Percentiles rank a stretch among this genome's conserved stretches.
Evolutionary conservation across 64 coral and sea anemone species (phyloP).

Genomic region (Exaiptasia diaphana): DNA sequence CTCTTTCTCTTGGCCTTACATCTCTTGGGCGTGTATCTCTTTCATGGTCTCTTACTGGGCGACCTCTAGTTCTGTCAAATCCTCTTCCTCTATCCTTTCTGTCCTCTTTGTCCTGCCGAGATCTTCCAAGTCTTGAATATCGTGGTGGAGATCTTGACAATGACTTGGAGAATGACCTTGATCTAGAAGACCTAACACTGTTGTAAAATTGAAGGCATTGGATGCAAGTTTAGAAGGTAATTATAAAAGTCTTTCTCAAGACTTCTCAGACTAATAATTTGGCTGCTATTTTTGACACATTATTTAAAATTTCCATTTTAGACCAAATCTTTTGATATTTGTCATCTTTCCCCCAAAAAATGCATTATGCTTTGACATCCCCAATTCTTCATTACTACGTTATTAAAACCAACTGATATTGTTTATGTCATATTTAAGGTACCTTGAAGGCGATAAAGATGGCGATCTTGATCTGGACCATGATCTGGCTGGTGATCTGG

Average conservation of each 20-base stretch:
- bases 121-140: constrained; percentile 40
- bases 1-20: constrained; percentile 1
- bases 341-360: too few relatives aligned
- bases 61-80: constrained; percentile 46
- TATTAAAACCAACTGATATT: too few relatives aligned
- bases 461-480: constrained; percentile 75
- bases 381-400: too few relatives aligned
- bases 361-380: too few relatives aligned
- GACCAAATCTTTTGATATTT: too few relatives aligned
- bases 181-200: constrained; percentile 66
- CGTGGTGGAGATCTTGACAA: constrained; percentile 77
- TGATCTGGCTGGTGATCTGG: constrained; percentile 74
- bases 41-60: constrained; percentile 36
- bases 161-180: constrained; percentile 91
- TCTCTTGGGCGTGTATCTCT: constrained; percentile 47
- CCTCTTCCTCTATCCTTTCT: constrained; percentile 9
- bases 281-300: too few relatives aligned
- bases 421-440: not conserved
- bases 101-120: not conserved
- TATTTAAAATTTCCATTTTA: too few relatives aligned
- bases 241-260: too few relatives aligned
- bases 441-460: constrained; percentile 36
- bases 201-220: not conserved
- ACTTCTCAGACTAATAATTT: too few relatives aligned
- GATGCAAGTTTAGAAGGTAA: not conserved